These are phyloP conservation scores for Arctia plantaginis DNA, from an alignment of 2,888 invertebrate species.

Conservation along the genomic window DNA sequence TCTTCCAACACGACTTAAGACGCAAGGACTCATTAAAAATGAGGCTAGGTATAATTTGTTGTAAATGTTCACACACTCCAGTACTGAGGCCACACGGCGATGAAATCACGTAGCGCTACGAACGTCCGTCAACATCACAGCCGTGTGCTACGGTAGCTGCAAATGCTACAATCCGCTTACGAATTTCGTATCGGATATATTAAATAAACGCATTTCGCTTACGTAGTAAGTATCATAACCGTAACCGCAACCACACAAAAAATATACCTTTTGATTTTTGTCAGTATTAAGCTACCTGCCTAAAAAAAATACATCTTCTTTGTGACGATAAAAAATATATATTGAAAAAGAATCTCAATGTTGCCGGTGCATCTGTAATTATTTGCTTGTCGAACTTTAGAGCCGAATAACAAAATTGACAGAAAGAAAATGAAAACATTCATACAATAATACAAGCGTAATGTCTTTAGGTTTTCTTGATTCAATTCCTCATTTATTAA, in stretches of 20 bases:
- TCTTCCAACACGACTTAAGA: background rate
- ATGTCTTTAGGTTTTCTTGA: background rate
- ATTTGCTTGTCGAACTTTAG: background rate
- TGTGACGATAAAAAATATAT: background rate
- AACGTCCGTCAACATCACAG: background rate
- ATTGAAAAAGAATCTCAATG: background rate
- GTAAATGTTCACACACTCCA: background rate
- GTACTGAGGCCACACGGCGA: background rate
- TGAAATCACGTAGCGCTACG: background rate
- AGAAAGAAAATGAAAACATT: background rate
- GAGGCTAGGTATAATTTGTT: background rate
- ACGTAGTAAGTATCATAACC: background rate
- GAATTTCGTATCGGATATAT: background rate
- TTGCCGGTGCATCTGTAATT: background rate
- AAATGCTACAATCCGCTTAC: conserved; percentile 5
- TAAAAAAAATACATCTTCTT: background rate
- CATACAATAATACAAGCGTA: background rate
- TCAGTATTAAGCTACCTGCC: background rate
- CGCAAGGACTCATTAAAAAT: background rate
- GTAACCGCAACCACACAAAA: background rate
- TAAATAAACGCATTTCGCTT: background rate
- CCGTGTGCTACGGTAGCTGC: background rate
- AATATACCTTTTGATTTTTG: background rate
- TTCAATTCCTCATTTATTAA: too few species aligned
- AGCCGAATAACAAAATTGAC: background rate